Conservation (phyloP, 2,113 vertebrate genomes). For the Nerophis lumbriciformis region DNA sequence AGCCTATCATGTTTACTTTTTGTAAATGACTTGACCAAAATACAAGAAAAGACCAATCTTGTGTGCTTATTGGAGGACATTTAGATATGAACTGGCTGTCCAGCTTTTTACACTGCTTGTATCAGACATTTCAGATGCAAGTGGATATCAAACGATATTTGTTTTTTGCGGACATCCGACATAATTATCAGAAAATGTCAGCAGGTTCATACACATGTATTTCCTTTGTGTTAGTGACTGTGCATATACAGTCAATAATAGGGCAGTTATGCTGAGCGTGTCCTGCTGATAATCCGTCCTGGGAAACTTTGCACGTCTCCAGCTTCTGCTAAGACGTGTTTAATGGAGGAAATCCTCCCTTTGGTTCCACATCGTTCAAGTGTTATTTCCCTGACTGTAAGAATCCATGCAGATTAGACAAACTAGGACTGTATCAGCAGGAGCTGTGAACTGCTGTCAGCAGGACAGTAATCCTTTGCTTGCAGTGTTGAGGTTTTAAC, state of each 20-base stretch:
- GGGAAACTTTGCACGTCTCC: slow-evolving; percentile 17
- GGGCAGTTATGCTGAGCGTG: slow-evolving; percentile 23
- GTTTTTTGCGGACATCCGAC: no score
- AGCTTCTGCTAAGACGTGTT: slow-evolving; percentile 29
- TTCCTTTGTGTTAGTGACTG: no score
- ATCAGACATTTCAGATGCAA: no score
- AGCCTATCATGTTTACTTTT: no score
- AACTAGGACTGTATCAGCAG: slow-evolving; percentile 35
- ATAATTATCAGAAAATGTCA: no score
- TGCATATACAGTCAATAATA: background rate
- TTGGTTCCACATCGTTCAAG: slow-evolving; percentile 26
- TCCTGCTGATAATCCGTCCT: slow-evolving; percentile 20
- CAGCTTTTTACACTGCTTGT: no score
- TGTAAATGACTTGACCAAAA: no score
- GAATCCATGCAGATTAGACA: slow-evolving; percentile 39
- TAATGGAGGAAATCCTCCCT: slow-evolving; percentile 31
- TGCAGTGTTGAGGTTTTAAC: slow-evolving; percentile 44
- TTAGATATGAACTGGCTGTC: no score
- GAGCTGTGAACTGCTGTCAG: slow-evolving; percentile 40
- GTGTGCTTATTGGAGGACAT: no score
- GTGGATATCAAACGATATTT: no score
- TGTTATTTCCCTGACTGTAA: slow-evolving; percentile 28
- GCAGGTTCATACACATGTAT: no score
- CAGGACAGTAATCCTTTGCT: slow-evolving; percentile 44
- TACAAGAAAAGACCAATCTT: no score